Percentiles rank a stretch among this genome's conserved stretches.
phyloP scores from a whole-genome alignment of 1,140 invertebrate species.

The Orchestia grillus region DNA sequence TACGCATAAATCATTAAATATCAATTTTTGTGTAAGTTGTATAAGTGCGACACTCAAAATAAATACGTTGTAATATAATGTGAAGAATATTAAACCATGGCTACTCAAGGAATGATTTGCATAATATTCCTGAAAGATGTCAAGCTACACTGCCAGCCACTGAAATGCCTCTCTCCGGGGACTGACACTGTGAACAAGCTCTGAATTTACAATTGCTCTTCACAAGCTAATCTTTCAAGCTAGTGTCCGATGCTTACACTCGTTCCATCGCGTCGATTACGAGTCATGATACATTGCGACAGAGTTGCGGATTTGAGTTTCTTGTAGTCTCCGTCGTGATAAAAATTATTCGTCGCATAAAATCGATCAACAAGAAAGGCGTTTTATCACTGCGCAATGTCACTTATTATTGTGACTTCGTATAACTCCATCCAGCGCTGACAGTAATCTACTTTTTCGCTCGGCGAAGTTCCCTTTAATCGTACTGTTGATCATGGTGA shows the following conservation, averaged over 20 bases:
- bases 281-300: not conserved
- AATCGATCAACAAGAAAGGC: not conserved
- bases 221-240: not conserved
- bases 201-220: not conserved
- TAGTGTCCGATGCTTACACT: not conserved
- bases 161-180: not conserved
- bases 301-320: not conserved
- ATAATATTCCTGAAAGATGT: not conserved
- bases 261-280: not conserved
- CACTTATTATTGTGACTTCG: not conserved
- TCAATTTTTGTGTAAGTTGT: not conserved
- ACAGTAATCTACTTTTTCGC: not conserved
- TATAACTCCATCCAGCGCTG: not conserved
- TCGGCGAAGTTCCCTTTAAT: not conserved
- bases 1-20: not conserved
- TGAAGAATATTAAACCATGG: not conserved
- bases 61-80: too few species aligned
- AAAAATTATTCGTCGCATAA: not conserved
- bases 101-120: not conserved
- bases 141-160: not conserved
- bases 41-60: not conserved
- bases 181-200: not conserved
- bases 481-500: not conserved
- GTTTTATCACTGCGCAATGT: too few species aligned
- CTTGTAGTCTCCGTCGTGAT: not conserved